phyloP scores from a whole-genome alignment of 2,888 invertebrate species.

The Lamellibrachia satsuma region DNA sequence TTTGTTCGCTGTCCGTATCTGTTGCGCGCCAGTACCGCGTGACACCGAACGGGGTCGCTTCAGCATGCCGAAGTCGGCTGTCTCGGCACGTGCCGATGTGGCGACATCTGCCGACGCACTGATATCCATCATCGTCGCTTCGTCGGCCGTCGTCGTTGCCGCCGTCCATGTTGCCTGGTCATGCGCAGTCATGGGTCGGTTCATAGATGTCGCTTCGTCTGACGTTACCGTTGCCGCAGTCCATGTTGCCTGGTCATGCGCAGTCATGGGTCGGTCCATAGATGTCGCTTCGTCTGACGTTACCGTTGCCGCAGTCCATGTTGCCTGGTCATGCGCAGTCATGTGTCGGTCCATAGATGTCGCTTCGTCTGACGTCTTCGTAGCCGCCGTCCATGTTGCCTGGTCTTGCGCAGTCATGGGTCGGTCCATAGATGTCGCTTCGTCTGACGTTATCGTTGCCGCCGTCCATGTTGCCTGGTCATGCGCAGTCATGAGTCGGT shows the following conservation, averaged over 20 bases:
- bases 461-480: conserved; percentile 17
- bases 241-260: neutral
- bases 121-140: neutral
- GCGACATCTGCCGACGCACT: neutral
- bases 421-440: neutral
- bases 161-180: conserved; percentile 22
- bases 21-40: neutral
- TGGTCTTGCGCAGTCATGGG: neutral
- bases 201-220: neutral
- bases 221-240: neutral
- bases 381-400: neutral
- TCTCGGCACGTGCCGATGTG: neutral
- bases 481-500: neutral
- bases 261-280: neutral
- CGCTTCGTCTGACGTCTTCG: neutral
- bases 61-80: neutral
- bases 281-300: neutral
- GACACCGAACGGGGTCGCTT: neutral
- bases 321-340: neutral
- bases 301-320: neutral
- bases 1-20: neutral
- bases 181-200: neutral
- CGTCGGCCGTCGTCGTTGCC: conserved; percentile 18
- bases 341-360: neutral
- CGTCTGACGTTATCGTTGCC: neutral